Base-by-base conservation (phyloP, 2,113 vertebrate genomes). In the Steatornis caripensis region DNA sequence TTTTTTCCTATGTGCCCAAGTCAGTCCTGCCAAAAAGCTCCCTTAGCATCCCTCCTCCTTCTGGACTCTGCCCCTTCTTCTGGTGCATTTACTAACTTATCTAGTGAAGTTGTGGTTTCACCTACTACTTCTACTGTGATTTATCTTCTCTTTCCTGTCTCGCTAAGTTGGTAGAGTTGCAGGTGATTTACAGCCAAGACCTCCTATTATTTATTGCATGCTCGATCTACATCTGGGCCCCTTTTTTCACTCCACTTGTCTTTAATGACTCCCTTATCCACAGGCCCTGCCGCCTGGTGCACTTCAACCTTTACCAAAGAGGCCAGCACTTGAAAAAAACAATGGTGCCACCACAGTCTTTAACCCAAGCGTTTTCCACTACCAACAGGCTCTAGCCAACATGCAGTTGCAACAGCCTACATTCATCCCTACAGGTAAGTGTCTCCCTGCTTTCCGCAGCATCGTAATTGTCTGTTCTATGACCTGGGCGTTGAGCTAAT, bases 351-450 rank as follows among this genome's bases (percentile, higher is more conserved):
- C 99, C 66, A 98, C 98, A 49, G 89, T 99, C 97, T 99, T 99
- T 97, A 99, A 98, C 98, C 99, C 99, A 97, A 98, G 97, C 98
- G 98, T 99, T 99, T 99, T 99, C 97, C 99, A 99, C 98, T 99
- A 99, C 98, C 99, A 99, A 98, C 99, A 99, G 98, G 98, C 99
- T 97, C 98, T 99, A 97, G 98, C 99, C 94, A 99, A 99, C 98
- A 98, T 99, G 99, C 99, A 99, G 97, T 98, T 99, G 94, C 99
- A 99, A 54, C 99, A 99, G 97, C 98, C 98, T 76, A 92, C 99
- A 58, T 99, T 99, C 95, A 98, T 99, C 97, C 99, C 99, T 49
- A 98, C 99, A 97, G 99, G 99, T 99, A 98, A 99, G 99, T 84
- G 26, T 62, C 68, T 66, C 62, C 36, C 65, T 65, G 57, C 90